These are phyloP conservation scores for Etheostoma cragini DNA, from an alignment of 2,113 vertebrate genomes.

Conservation along the genomic window DNA sequence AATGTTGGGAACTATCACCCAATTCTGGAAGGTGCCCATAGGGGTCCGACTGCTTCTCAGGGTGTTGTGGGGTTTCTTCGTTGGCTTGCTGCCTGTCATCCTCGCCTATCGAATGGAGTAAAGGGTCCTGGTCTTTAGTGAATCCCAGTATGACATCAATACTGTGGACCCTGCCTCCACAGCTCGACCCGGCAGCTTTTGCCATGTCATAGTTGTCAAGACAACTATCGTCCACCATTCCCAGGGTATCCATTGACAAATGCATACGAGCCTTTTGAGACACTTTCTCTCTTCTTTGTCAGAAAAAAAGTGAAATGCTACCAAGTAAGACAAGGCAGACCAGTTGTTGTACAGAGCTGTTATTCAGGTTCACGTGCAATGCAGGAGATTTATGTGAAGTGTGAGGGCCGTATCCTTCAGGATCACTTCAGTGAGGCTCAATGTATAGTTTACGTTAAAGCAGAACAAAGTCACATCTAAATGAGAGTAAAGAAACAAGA, in stretches of 20 bases:
- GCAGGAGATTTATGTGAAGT: constrained; percentile 23
- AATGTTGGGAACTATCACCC: constrained; percentile 62
- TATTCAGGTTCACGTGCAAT: constrained; percentile 32
- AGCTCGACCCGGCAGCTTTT: constrained; percentile 78
- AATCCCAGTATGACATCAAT: constrained; percentile 88
- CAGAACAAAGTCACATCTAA: constrained; percentile 43
- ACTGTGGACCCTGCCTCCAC: constrained; percentile 82
- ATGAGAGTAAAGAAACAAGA: constrained; percentile 13
- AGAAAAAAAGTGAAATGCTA: constrained; percentile 15
- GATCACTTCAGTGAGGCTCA: constrained; percentile 16
- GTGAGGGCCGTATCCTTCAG: constrained; percentile 25
- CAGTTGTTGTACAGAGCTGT: constrained; percentile 11
- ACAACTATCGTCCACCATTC: constrained; percentile 84
- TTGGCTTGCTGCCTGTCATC: constrained; percentile 68
- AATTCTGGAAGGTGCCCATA: constrained; percentile 77
- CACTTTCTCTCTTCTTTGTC: constrained; percentile 38
- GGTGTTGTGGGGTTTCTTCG: constrained; percentile 54
- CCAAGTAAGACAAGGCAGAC: constrained; percentile 22
- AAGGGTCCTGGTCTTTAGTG: constrained; percentile 85
- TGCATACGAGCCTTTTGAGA: constrained; percentile 79
- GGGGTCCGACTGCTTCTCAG: constrained; percentile 63
- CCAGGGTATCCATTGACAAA: constrained; percentile 85
- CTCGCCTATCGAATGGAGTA: constrained; percentile 73
- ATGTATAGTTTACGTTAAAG: constrained; percentile 29
- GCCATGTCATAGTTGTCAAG: constrained; percentile 84